Conservation (phyloP, 2,797 vertebrate species). For the Nyctalus aviator region DNA sequence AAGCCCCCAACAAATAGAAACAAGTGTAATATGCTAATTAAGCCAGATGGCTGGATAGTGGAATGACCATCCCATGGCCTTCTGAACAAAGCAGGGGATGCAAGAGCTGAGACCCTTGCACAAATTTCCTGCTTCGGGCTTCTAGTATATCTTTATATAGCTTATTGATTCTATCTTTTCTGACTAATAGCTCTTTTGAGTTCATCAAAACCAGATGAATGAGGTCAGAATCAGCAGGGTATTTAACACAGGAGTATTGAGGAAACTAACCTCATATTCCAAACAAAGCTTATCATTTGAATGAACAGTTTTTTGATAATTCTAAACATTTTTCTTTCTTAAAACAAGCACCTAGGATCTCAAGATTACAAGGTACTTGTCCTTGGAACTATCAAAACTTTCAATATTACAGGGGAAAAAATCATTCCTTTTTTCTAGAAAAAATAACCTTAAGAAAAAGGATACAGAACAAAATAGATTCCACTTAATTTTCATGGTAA, state of each 20-base stretch:
- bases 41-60: fast-evolving
- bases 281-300: neutral
- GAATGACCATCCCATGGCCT: too few species aligned
- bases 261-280: neutral
- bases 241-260: neutral
- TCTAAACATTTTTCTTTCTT: neutral
- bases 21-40: too few species aligned
- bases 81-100: too few species aligned
- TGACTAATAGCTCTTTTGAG: neutral
- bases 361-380: neutral
- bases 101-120: too few species aligned
- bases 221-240: neutral
- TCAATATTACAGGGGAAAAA: neutral
- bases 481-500: neutral
- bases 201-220: neutral
- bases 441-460: neutral
- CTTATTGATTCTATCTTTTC: neutral
- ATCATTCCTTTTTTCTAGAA: neutral
- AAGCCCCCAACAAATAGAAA: neutral
- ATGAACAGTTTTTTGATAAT: neutral
- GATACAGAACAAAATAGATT: neutral
- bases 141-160: neutral
- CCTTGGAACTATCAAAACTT: neutral
- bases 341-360: neutral
- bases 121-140: too few species aligned